Evolutionary conservation across 2,888 invertebrate genomes (phyloP), one percentile per base, ranked within the genome.

Genomic region (Nebria brevicollis): DNA sequence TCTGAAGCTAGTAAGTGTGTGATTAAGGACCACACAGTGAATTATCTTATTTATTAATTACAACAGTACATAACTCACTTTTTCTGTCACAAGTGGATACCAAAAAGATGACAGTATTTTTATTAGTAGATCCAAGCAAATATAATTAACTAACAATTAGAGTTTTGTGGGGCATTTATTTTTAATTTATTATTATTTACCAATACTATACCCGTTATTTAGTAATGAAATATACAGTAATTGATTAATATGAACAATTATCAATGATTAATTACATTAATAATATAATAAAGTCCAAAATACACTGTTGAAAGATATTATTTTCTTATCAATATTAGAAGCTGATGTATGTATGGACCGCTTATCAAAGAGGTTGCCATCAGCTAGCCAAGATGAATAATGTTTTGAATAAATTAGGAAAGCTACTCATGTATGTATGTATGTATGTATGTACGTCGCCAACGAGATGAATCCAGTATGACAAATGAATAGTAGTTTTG

Each of bases 21-120:
- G 54, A 26, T 26, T 25, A 68, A 68, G 68, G 26, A 25, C 26
- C 68, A 20, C 68, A 68, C 20, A 68, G 8, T 68, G 15, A 68
- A 68, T 25, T 68, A 25, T 25, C 20, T 68, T 68, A 26, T 25
- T 25, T 68, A 68, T 26, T 68, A 26, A 68, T 25, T 68, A 68
- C 68, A 68, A 68, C 20, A 68, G 20, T 68, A 11, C 68, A 25
- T 68, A 68, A 25, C 7, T 26, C 26, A 68, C 13, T 68, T 68
- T 68, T 68, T 68, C n/a, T 15, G 6, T 25, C 10, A n/a, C 10
- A 68, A 68, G 26, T 68, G 20, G 34, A 68, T 68, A 10, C 7
- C 4, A 68, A 68, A 68, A 68, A 15, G 15, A 20, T 68, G 54
- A 54, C 54, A 54, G 54, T 54, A 34, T 34, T 34, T 66, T 68